Evolutionary conservation across 2,888 invertebrate genomes (phyloP).

Genomic region (Drosophila peninsularis): DNA sequence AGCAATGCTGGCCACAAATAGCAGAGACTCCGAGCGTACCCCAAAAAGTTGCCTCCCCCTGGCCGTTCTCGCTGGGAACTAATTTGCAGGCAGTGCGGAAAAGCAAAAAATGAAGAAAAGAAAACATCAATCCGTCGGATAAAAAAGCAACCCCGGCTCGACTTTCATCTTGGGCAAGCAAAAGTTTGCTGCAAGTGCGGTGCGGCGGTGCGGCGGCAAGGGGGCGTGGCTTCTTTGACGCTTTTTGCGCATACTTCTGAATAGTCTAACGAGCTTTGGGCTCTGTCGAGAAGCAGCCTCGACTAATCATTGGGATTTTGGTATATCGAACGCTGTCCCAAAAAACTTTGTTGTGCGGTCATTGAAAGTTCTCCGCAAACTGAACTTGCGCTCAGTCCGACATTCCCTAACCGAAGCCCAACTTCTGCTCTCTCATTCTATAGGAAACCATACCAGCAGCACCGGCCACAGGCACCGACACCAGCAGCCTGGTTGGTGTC

Average conservation of each 20-base stretch:
- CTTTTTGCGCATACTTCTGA: constrained; percentile 68
- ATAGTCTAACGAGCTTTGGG: constrained; percentile 68
- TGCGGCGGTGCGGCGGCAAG: neutral
- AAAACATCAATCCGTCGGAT: constrained; percentile 19
- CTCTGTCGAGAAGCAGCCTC: constrained; percentile 20
- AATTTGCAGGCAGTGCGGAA: constrained; percentile 63
- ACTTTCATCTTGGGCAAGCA: constrained; percentile 65
- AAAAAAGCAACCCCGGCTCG: constrained; percentile 42
- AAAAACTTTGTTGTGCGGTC: constrained; percentile 76
- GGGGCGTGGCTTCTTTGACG: constrained; percentile 56
- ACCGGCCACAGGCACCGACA: constrained; percentile 75
- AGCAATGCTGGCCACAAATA: constrained; percentile 70
- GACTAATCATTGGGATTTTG: constrained; percentile 77
- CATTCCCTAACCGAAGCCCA: constrained; percentile 8
- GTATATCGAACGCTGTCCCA: constrained; percentile 67
- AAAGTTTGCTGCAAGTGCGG: constrained; percentile 54
- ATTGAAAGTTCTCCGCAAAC: constrained; percentile 51
- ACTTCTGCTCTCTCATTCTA: neutral
- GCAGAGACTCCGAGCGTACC: constrained; percentile 36
- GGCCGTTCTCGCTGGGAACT: constrained; percentile 43
- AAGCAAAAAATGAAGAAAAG: constrained; percentile 55
- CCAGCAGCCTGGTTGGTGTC: constrained; percentile 68
- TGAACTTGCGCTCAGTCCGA: constrained; percentile 34
- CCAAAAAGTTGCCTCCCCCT: constrained; percentile 6
- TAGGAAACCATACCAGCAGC: constrained; percentile 83